Conservation (phyloP, 2,113 vertebrate genomes). For the Campylomormyrus tamandua region DNA sequence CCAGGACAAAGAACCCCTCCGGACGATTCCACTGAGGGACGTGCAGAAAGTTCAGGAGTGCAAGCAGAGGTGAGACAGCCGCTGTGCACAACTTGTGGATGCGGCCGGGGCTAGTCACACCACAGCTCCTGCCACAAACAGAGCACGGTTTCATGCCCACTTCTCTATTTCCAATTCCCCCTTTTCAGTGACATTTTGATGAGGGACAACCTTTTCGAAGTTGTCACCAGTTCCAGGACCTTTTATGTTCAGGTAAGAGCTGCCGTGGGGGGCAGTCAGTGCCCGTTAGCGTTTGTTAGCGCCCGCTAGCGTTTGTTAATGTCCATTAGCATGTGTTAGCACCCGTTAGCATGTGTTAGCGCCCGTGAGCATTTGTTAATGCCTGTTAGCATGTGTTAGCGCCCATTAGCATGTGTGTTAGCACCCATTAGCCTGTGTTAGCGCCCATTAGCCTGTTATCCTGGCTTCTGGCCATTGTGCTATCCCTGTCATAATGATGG, state of each 20-base stretch:
- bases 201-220: conserved; percentile 97
- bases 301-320: not conserved
- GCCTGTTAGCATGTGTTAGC: not conserved
- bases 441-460: not conserved
- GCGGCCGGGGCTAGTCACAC: not conserved
- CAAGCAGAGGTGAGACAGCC: conserved; percentile 78
- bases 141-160: not conserved
- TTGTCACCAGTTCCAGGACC: conserved; percentile 86
- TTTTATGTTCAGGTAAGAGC: conserved; percentile 88
- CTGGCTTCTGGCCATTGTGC: not conserved
- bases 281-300: not conserved
- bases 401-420: not conserved
- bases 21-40: conserved; percentile 81
- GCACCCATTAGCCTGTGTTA: not conserved
- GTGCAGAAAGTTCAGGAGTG: conserved; percentile 92
- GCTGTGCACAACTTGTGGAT: not conserved
- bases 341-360: not conserved
- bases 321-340: not conserved
- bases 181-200: conserved; percentile 82
- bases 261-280: not conserved
- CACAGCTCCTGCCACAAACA: not conserved
- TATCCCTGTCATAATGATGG: not conserved
- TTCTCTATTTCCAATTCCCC: conserved; percentile 21
- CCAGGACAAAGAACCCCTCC: conserved; percentile 84
- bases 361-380: not conserved